Evolutionary conservation across 2,113 vertebrate genomes (phyloP).

Genomic region (Lates calcarifer): DNA sequence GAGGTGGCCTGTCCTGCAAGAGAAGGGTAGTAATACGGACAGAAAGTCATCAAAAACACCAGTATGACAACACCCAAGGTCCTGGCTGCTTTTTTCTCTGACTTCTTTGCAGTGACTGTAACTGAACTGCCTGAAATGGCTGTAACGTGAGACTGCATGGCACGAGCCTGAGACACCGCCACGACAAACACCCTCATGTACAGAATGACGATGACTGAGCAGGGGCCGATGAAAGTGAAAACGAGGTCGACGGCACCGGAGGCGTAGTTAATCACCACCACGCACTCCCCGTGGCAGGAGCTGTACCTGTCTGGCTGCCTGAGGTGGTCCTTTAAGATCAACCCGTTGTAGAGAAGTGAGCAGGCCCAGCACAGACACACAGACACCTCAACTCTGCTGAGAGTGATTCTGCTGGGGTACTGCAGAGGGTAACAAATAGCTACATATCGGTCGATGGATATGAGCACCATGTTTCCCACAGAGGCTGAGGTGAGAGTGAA

Average conservation of each 20-base stretch:
- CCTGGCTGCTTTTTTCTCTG: slow-evolving; percentile 73
- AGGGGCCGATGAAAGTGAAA: slow-evolving; percentile 66
- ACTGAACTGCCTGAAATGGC: not conserved
- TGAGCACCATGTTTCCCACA: slow-evolving; percentile 73
- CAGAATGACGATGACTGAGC: slow-evolving; percentile 59
- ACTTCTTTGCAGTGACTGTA: slow-evolving; percentile 44
- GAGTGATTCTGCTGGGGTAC: slow-evolving; percentile 64
- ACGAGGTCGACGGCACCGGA: slow-evolving; percentile 58
- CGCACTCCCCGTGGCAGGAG: slow-evolving; percentile 66
- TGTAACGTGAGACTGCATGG: slow-evolving; percentile 40
- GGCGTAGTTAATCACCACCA: slow-evolving; percentile 56
- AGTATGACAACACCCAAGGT: slow-evolving; percentile 67
- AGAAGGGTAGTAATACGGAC: slow-evolving; percentile 58
- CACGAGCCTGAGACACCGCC: slow-evolving; percentile 70
- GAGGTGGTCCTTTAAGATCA: slow-evolving; percentile 58
- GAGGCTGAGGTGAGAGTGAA: slow-evolving; percentile 70
- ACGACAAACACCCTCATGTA: slow-evolving; percentile 69
- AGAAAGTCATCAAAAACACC: slow-evolving; percentile 69
- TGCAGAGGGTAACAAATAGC: slow-evolving; percentile 74
- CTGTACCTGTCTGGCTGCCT: slow-evolving; percentile 36
- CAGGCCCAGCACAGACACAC: slow-evolving; percentile 71
- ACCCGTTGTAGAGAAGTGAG: slow-evolving; percentile 58
- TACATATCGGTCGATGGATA: slow-evolving; percentile 73
- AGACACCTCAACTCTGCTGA: slow-evolving; percentile 24
- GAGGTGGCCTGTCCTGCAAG: slow-evolving; percentile 47